phyloP scores from a whole-genome alignment of 2,113 vertebrate genomes.

The Dipodomys stephensi region DNA sequence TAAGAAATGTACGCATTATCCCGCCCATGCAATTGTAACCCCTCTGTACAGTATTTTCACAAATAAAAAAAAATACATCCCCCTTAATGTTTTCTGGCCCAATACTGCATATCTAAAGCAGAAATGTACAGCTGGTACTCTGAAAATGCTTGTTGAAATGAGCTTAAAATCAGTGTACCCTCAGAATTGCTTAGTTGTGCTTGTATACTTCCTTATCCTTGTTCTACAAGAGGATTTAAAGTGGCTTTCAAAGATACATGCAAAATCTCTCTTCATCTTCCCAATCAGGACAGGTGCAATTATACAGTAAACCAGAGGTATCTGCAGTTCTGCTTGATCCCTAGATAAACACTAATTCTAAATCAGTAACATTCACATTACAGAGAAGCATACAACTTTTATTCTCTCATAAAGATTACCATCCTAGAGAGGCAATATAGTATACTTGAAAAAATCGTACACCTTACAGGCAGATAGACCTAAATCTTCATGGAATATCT shows the following conservation, averaged over 20 bases:
- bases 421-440: neutral
- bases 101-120: neutral
- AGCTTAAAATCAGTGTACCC: neutral
- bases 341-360: neutral
- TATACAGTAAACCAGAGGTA: neutral
- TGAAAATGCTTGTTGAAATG: conserved; percentile 25
- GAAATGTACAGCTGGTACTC: neutral
- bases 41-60: too few species aligned
- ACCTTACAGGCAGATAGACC: neutral
- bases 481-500: neutral
- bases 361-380: neutral
- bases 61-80: too few species aligned
- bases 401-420: neutral
- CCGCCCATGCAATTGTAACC: too few species aligned
- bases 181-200: neutral
- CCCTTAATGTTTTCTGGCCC: neutral
- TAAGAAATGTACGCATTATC: too few species aligned
- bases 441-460: neutral
- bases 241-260: neutral
- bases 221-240: conserved; percentile 11
- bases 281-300: neutral
- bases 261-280: conserved; percentile 39
- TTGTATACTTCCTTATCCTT: conserved; percentile 11
- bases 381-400: neutral
- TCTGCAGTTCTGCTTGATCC: neutral